phyloP scores from a whole-genome alignment of 2,113 vertebrate species.

The Alligator sinensis region DNA sequence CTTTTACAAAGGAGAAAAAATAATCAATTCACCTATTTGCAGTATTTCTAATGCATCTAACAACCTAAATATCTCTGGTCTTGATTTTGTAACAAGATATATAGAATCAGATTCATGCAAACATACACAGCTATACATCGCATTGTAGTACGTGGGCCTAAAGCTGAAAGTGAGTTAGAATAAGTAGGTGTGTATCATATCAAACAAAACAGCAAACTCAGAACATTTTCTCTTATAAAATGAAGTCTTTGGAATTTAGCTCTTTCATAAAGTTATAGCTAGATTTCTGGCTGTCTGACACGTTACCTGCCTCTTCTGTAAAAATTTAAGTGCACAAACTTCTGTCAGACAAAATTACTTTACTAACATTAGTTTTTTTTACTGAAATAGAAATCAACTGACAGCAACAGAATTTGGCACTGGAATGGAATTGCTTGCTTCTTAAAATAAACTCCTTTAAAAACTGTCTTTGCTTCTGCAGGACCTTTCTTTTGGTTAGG shows the following conservation, averaged over 20 bases:
- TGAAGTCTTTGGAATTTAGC: constrained; percentile 19
- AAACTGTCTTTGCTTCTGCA: constrained; percentile 52
- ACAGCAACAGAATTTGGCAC: constrained; percentile 60
- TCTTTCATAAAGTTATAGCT: constrained; percentile 43
- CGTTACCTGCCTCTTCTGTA: constrained; percentile 39
- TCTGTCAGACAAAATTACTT: constrained; percentile 62
- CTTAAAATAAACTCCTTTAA: constrained; percentile 70
- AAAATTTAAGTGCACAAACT: constrained; percentile 55
- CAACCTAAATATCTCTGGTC: neutral
- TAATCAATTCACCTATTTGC: neutral
- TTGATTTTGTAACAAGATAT: neutral
- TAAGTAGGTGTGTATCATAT: neutral
- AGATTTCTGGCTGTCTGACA: neutral
- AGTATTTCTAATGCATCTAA: neutral
- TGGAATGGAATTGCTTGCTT: constrained; percentile 68
- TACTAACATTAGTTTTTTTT: constrained; percentile 59
- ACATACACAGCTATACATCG: neutral
- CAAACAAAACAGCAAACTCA: constrained; percentile 39
- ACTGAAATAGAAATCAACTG: constrained; percentile 72
- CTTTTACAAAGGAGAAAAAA: neutral
- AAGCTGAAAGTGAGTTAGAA: neutral
- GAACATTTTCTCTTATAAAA: constrained; percentile 49
- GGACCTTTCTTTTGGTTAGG: constrained; percentile 68
- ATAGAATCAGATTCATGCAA: neutral
- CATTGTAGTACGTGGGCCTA: neutral